These are phyloP conservation scores for Andrena bicolor DNA, from an alignment of 2,888 invertebrate species.

Conservation along the genomic window DNA sequence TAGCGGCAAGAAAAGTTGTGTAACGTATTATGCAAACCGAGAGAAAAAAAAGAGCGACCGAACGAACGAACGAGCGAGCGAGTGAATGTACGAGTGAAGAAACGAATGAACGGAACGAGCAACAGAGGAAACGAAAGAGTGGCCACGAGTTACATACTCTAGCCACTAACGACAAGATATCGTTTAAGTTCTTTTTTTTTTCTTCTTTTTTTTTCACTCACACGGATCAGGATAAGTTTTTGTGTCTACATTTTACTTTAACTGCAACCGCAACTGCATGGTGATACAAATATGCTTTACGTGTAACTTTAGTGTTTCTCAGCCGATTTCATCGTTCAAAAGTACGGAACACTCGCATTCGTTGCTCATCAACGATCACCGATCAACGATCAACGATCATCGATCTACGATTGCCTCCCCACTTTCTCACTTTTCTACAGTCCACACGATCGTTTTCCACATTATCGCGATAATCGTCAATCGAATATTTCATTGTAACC, in stretches of 20 bases:
- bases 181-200: constrained; percentile 10
- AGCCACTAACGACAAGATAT: constrained; percentile 16
- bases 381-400: neutral
- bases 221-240: constrained; percentile 25
- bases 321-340: constrained; percentile 4
- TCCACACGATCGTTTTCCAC: constrained; percentile 20
- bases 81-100: constrained; percentile 22
- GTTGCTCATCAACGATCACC: constrained; percentile 6
- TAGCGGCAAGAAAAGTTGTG: constrained; percentile 16
- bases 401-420: neutral
- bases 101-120: constrained; percentile 12
- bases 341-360: constrained; percentile 13
- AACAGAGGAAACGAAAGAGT: constrained; percentile 14
- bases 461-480: neutral
- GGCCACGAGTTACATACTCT: constrained; percentile 48
- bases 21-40: constrained; percentile 23
- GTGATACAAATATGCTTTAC: constrained; percentile 39
- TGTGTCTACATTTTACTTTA: constrained; percentile 10
- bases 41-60: neutral
- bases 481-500: constrained; percentile 25
- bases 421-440: constrained; percentile 9
- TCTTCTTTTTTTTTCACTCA: constrained; percentile 8
- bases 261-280: constrained; percentile 30
- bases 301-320: constrained; percentile 17
- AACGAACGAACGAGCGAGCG: neutral